These are phyloP conservation scores for Drosophila conformis DNA, from an alignment of 2,888 invertebrate genomes.

Conservation along the genomic window DNA sequence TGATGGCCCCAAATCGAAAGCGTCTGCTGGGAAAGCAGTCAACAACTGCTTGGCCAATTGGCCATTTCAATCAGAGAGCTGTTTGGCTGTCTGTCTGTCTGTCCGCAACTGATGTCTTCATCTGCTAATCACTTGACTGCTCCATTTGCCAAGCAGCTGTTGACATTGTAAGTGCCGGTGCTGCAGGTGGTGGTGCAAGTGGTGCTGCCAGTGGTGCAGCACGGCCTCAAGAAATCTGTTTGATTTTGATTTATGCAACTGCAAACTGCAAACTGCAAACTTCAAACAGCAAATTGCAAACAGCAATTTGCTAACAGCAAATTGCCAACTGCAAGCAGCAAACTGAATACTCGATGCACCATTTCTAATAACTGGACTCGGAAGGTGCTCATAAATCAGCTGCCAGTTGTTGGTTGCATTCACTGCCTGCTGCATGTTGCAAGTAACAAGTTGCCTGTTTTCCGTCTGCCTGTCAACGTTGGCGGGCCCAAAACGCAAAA, in stretches of 20 bases:
- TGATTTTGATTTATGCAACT: constrained; percentile 69
- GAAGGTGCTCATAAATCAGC: constrained; percentile 54
- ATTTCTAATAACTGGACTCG: constrained; percentile 74
- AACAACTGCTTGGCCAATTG: constrained; percentile 37
- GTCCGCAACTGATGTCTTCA: constrained; percentile 54
- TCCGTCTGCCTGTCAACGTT: constrained; percentile 70
- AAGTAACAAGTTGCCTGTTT: constrained; percentile 17
- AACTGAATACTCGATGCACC: constrained; percentile 48
- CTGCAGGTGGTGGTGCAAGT: constrained; percentile 22
- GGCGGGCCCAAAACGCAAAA: constrained; percentile 61
- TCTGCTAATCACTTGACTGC: constrained; percentile 73
- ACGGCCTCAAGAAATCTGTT: constrained; percentile 60
- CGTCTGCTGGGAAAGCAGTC: constrained; percentile 24
- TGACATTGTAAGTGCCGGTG: constrained; percentile 24
- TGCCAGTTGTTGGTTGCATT: constrained; percentile 10
- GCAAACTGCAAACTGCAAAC: constrained; percentile 29
- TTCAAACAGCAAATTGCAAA: constrained; percentile 28
- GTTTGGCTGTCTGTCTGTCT: constrained; percentile 7
- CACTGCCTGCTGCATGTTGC: constrained; percentile 22
- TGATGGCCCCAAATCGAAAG: constrained; percentile 45
- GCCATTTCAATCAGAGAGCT: constrained; percentile 61
- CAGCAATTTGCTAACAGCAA: not conserved
- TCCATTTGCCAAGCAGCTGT: constrained; percentile 61
- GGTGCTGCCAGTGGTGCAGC: not conserved
- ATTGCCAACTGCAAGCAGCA: constrained; percentile 3